These are phyloP conservation scores for Petaurus breviceps DNA, from an alignment of 2,113 vertebrate species.

Conservation along the genomic window DNA sequence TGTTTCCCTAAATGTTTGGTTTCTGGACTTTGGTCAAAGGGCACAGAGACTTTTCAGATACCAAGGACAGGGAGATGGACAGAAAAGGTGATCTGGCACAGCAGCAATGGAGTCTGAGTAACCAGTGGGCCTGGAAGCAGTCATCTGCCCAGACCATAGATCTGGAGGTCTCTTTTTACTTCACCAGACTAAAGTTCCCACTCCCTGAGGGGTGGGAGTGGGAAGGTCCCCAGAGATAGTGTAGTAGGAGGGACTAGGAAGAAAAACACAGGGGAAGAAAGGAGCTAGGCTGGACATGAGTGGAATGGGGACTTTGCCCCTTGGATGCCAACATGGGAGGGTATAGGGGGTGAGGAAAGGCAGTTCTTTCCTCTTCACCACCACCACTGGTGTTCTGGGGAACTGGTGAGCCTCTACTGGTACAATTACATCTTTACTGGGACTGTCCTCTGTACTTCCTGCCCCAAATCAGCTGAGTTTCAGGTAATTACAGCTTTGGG, in stretches of 20 bases:
- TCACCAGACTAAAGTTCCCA: not conserved
- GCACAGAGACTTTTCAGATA: not conserved
- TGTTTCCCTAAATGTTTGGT: not conserved
- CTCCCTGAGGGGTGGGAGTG: not conserved
- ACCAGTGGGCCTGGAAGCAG: not conserved
- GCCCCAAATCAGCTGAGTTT: not conserved
- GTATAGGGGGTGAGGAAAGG: not conserved
- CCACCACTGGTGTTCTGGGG: not conserved
- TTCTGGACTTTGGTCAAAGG: not conserved
- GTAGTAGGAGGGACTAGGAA: not conserved
- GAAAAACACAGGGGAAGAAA: not conserved
- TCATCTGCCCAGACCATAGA: not conserved
- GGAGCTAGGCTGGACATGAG: not conserved
- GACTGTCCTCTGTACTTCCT: not conserved
- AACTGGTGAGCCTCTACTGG: not conserved
- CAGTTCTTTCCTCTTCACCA: not conserved
- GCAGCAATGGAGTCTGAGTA: not conserved
- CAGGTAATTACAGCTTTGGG: not conserved
- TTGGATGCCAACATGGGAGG: not conserved
- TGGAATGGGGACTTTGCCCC: not conserved
- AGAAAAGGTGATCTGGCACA: not conserved
- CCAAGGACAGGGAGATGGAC: not conserved
- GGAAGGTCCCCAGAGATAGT: not conserved
- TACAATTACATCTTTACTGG: not conserved
- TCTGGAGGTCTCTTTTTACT: not conserved